Conservation (phyloP, 2,888 invertebrate species). For the Eilema griseolum region DNA sequence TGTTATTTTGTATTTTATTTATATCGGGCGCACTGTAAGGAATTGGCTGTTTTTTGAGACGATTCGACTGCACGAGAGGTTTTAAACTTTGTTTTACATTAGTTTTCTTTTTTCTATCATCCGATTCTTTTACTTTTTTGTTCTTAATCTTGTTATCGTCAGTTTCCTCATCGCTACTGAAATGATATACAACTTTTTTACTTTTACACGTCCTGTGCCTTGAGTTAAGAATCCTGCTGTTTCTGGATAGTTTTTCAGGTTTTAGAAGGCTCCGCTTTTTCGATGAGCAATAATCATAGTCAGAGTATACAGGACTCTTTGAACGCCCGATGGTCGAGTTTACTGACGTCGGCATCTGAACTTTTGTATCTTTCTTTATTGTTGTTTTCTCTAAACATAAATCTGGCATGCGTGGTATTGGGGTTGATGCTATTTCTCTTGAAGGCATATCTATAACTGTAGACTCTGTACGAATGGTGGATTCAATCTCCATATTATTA, state of each 20-base stretch:
- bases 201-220: constrained; percentile 81
- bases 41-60: constrained; percentile 81
- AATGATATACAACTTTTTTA: constrained; percentile 80
- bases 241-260: constrained; percentile 82
- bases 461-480: constrained; percentile 50
- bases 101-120: constrained; percentile 75
- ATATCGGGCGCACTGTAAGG: constrained; percentile 68
- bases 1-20: constrained; percentile 74
- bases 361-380: constrained; percentile 61
- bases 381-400: constrained; percentile 47
- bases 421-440: constrained; percentile 65
- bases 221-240: constrained; percentile 79
- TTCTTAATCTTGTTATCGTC: constrained; percentile 69
- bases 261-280: constrained; percentile 83
- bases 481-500: constrained; percentile 81
- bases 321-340: constrained; percentile 73
- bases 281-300: constrained; percentile 84
- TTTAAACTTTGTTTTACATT: constrained; percentile 74
- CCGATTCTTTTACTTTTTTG: constrained; percentile 65
- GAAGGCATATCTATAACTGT: constrained; percentile 36
- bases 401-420: constrained; percentile 57
- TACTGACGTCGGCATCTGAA: constrained; percentile 80
- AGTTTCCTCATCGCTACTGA: constrained; percentile 82
- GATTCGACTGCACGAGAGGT: constrained; percentile 69
- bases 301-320: constrained; percentile 79